phyloP scores from a whole-genome alignment of 2,888 invertebrate species.

The Branchipolynoe longqiensis region DNA sequence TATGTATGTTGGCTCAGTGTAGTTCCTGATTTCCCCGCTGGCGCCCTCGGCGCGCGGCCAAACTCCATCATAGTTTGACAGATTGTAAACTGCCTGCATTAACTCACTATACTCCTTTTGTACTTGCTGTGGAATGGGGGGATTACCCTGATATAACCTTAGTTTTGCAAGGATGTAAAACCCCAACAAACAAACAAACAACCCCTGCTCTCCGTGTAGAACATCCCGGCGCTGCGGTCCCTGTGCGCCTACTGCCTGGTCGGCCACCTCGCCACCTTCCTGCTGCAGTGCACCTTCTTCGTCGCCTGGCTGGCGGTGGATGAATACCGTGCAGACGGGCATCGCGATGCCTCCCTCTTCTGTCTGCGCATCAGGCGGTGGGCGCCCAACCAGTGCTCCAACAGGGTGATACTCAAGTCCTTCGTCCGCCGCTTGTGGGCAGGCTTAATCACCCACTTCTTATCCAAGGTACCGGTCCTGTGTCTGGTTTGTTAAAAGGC shows the following conservation, averaged over 20 bases:
- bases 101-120: too few relatives aligned
- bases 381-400: constrained; percentile 84
- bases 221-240: constrained; percentile 90
- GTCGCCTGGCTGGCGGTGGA: constrained; percentile 90
- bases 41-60: too few relatives aligned
- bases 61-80: too few relatives aligned
- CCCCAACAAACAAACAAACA: not conserved
- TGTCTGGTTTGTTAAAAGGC: too few relatives aligned
- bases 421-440: constrained; percentile 86
- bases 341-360: constrained; percentile 57
- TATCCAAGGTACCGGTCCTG: too few relatives aligned
- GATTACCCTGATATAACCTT: too few relatives aligned
- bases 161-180: too few relatives aligned
- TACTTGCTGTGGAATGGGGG: too few relatives aligned
- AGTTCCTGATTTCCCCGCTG: too few relatives aligned
- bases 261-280: constrained; percentile 88
- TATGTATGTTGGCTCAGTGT: too few relatives aligned
- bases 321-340: constrained; percentile 77
- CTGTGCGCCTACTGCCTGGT: constrained; percentile 91
- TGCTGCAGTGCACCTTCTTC: constrained; percentile 89
- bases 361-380: constrained; percentile 76
- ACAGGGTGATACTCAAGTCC: constrained; percentile 85
- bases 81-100: too few relatives aligned
- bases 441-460: constrained; percentile 86
- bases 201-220: constrained; percentile 81